Evolutionary conservation across 2,113 vertebrate genomes (phyloP), one percentile per base, ranked within the genome.

Genomic region (Ramphastos sulfuratus): DNA sequence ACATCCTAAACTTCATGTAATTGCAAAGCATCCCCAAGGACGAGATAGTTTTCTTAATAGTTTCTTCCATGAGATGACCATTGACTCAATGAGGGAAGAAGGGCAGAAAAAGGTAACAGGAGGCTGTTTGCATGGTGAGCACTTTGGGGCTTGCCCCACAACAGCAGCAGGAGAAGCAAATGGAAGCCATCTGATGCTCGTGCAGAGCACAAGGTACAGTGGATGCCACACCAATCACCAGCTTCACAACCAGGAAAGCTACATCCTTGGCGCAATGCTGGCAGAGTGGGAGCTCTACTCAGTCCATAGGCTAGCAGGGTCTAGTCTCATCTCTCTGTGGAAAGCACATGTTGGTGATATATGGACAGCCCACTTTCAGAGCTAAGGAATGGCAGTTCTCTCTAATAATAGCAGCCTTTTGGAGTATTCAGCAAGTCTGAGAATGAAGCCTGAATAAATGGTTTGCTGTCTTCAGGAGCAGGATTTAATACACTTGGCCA

Each of bases 341-440:
- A 80, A 87, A 92, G 75, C 52, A 87, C 5, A 1, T 0, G 4
- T 13, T 28, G 56, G 55, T 85, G 91, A 92, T 92, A 89, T 89
- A 93, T 27, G 56, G 72, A 71, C 61, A 92, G 54, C 37, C 77
- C 48, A 63, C 73, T 89, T 87, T 85, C 25, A 92, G 79, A 84
- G 69, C 12, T 50, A 78, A 65, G 81, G 60, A 89, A 88, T 18
- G 28, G 56, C 60, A 71, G 82, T 39, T 85, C 65, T 48, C 60
- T 67, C 54, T 75, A 77, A 91, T 60, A 94, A 89, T 35, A 89
- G 75, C 87, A 77, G 82, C 64, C 82, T 94, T 91, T 87, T 0
- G 64, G 92, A 60, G 56, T 52, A 91, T 96, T 93, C 94, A 92
- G 79, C 75, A 71, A 91, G 72, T 19, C 33, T 37, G 54, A 91